These are phyloP conservation scores for Trichogramma dendrolimi DNA, from an alignment of 2,888 invertebrate species.

Conservation along the genomic window DNA sequence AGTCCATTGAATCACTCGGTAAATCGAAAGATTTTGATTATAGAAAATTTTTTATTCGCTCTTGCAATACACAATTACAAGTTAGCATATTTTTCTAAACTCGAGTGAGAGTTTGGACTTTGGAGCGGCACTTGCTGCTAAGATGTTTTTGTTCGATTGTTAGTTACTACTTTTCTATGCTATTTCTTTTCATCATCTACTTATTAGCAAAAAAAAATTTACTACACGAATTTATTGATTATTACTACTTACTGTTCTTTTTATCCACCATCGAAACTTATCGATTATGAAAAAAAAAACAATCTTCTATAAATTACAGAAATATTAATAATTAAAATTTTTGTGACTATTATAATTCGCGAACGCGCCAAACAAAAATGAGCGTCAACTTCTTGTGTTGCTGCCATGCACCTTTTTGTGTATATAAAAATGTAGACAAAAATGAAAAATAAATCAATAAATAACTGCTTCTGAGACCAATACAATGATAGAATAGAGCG, in stretches of 20 bases:
- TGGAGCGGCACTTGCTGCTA: slow-evolving; percentile 29
- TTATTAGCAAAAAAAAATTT: slow-evolving; percentile 3
- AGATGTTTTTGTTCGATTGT: slow-evolving; percentile 30
- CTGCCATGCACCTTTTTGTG: slow-evolving; percentile 30
- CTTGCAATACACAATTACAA: not conserved
- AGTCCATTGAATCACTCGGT: slow-evolving; percentile 24
- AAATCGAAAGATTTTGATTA: not conserved
- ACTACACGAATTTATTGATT: slow-evolving; percentile 25
- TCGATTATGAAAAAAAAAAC: slow-evolving; percentile 15
- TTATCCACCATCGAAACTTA: slow-evolving; percentile 27
- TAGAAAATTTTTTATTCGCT: slow-evolving; percentile 9
- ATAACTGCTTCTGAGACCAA: slow-evolving; percentile 6
- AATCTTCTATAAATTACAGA: slow-evolving; percentile 16
- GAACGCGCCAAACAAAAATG: slow-evolving; percentile 71
- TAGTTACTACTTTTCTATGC: slow-evolving; percentile 27
- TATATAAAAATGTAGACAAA: slow-evolving; percentile 18
- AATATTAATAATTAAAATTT: slow-evolving; percentile 25
- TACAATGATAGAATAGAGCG: slow-evolving; percentile 17
- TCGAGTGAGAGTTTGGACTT: slow-evolving; percentile 27
- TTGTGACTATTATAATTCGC: slow-evolving; percentile 35
- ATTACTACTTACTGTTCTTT: slow-evolving; percentile 23
- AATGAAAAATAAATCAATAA: slow-evolving; percentile 15
- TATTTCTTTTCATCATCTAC: slow-evolving; percentile 11
- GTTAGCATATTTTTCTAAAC: slow-evolving; percentile 10
- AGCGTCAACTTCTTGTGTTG: slow-evolving; percentile 80